Percentiles rank a stretch among this genome's conserved stretches.
phyloP scores from a whole-genome alignment of 2,888 invertebrate genomes.

The Campoplex nolae region DNA sequence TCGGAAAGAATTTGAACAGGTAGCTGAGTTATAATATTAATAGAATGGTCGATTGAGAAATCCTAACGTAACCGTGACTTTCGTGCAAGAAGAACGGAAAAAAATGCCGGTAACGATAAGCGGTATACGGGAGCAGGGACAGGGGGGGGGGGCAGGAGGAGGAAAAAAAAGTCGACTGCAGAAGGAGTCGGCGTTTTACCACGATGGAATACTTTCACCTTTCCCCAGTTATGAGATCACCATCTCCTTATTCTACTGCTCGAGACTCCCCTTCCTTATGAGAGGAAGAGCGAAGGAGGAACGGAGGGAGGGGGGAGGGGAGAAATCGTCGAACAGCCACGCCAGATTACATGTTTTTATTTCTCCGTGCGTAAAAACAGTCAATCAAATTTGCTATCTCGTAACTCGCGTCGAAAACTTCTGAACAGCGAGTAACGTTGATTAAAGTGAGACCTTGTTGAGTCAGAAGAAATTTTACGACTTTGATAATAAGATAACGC shows the following conservation, averaged over 20 bases:
- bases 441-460: constrained; percentile 3
- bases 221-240: constrained; percentile 83
- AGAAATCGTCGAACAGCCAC: constrained; percentile 18
- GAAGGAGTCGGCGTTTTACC: constrained; percentile 68
- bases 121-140: constrained; percentile 21
- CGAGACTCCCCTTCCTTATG: constrained; percentile 30
- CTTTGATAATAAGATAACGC: neutral
- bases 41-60: constrained; percentile 73
- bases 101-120: constrained; percentile 35
- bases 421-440: constrained; percentile 2
- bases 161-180: neutral
- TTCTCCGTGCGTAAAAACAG: constrained; percentile 6
- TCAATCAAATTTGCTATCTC: constrained; percentile 16
- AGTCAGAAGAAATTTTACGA: constrained; percentile 1
- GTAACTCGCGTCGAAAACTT: constrained; percentile 8
- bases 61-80: constrained; percentile 81
- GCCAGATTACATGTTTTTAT: constrained; percentile 41
- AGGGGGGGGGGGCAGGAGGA: constrained; percentile 27
- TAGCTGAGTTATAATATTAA: constrained; percentile 58
- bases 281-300: neutral
- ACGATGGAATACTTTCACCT: constrained; percentile 82
- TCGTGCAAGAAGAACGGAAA: constrained; percentile 66
- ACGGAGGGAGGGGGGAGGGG: neutral
- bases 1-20: constrained; percentile 43
- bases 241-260: constrained; percentile 72